Percentiles rank a stretch among this genome's conserved stretches.
Evolutionary conservation across 1,140 invertebrate genomes (phyloP).

Genomic region (Drosophila tani): DNA sequence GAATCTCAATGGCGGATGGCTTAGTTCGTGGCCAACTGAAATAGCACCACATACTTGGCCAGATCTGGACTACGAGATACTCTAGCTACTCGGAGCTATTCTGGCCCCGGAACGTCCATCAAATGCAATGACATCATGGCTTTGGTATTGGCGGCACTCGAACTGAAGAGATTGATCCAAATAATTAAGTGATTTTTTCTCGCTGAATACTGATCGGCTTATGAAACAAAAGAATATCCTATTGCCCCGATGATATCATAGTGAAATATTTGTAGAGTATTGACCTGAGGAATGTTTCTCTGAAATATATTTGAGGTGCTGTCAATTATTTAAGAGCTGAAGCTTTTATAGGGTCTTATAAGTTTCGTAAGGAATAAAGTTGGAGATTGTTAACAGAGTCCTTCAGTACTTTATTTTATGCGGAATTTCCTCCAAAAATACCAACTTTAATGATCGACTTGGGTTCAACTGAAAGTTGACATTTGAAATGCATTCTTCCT

Average conservation of each 20-base stretch:
- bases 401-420: background rate
- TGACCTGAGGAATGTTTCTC: slow-evolving; percentile 14
- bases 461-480: slow-evolving; percentile 24
- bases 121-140: slow-evolving; percentile 51
- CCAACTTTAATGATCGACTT: background rate
- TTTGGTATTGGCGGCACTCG: slow-evolving; percentile 39
- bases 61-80: slow-evolving; percentile 39
- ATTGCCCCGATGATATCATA: slow-evolving; percentile 41
- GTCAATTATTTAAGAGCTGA: background rate
- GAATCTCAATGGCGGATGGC: slow-evolving; percentile 20
- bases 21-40: slow-evolving; percentile 48
- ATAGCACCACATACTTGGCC: slow-evolving; percentile 41
- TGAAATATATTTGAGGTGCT: background rate
- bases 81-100: slow-evolving; percentile 21
- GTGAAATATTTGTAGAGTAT: slow-evolving; percentile 12
- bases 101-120: slow-evolving; percentile 36
- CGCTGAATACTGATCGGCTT: slow-evolving; percentile 44
- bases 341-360: background rate
- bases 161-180: slow-evolving; percentile 51
- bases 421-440: background rate
- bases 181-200: slow-evolving; percentile 48
- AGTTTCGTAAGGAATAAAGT: too few relatives aligned
- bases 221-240: slow-evolving; percentile 41
- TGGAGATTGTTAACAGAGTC: too few relatives aligned
- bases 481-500: slow-evolving; percentile 43